A percentile compares a stretch with the other conserved stretches of the same genome.
These are phyloP conservation scores for Augiades crinisus DNA, from an alignment of 2,888 invertebrate species.

Conservation along the genomic window DNA sequence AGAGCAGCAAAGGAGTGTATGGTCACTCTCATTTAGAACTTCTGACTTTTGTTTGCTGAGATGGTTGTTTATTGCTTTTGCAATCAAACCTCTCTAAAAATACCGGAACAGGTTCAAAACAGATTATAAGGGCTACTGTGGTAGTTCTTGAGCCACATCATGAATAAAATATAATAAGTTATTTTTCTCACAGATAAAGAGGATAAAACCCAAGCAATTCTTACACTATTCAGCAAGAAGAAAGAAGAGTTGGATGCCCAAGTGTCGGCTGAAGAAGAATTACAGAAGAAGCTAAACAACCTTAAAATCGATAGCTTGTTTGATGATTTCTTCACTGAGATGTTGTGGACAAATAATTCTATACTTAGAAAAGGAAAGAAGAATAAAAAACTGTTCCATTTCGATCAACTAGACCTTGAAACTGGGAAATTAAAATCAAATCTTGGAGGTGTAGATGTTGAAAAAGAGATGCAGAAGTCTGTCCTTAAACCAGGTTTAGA, in stretches of 20 bases:
- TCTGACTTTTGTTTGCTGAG: no score
- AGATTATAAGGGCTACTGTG: no score
- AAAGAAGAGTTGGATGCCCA: slow-evolving; percentile 58
- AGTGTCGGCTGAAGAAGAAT: slow-evolving; percentile 48
- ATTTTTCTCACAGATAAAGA: slow-evolving; percentile 58
- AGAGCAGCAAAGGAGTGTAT: no score
- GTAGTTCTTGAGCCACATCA: no score
- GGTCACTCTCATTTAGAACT: no score
- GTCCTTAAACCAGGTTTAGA: slow-evolving; percentile 85
- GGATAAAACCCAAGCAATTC: slow-evolving; percentile 49
- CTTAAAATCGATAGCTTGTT: slow-evolving; percentile 58
- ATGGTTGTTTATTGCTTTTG: no score
- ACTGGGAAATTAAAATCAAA: slow-evolving; percentile 67
- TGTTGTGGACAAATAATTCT: slow-evolving; percentile 61
- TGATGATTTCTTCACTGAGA: slow-evolving; percentile 65
- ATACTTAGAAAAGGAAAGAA: slow-evolving; percentile 46
- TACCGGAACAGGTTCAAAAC: no score
- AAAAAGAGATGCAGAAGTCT: slow-evolving; percentile 83
- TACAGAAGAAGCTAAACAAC: slow-evolving; percentile 53
- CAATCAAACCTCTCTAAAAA: no score
- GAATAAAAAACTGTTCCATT: slow-evolving; percentile 54
- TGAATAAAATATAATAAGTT: no score
- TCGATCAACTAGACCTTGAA: slow-evolving; percentile 60
- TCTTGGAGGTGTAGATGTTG: slow-evolving; percentile 66
- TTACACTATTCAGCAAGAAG: slow-evolving; percentile 59